Conservation (phyloP, 1,140 invertebrate species). For the Pissodes strobi region DNA sequence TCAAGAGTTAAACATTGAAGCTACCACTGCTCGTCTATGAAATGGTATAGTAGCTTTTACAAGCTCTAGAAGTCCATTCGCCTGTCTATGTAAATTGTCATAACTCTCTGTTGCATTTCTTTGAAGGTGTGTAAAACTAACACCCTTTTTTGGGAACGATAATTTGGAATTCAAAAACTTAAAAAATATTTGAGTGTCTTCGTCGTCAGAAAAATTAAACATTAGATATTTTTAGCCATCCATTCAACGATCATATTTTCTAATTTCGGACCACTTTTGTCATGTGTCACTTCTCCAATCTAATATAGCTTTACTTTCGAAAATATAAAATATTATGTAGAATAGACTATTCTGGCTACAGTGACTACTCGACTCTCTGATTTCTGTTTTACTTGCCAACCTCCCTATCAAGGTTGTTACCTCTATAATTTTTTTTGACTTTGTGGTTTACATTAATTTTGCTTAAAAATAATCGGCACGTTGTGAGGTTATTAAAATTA, state of each 20-base stretch:
- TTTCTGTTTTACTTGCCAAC: no score
- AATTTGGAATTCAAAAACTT: constrained; percentile 33
- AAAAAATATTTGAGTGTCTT: constrained; percentile 49
- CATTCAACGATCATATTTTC: constrained; percentile 13
- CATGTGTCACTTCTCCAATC: no score
- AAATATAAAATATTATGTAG: no score
- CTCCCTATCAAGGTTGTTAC: no score
- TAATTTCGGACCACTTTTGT: no score
- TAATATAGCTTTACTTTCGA: no score
- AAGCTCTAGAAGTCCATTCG: constrained; percentile 50
- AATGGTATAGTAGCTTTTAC: constrained; percentile 51
- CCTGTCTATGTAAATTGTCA: constrained; percentile 37
- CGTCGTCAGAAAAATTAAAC: constrained; percentile 51
- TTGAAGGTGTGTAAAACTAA: constrained; percentile 35
- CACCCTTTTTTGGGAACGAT: constrained; percentile 42
- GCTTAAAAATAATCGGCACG: no score
- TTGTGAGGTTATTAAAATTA: no score
- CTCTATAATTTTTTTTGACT: no score
- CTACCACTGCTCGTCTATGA: constrained; percentile 37
- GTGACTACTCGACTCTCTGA: no score
- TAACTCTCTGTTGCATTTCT: constrained; percentile 41
- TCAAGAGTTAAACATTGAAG: constrained; percentile 48
- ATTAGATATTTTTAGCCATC: constrained; percentile 46
- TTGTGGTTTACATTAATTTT: no score
- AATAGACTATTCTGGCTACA: no score